A percentile compares a stretch with the other conserved stretches of the same genome.
phyloP scores from a whole-genome alignment of 2,797 vertebrate genomes.

The Gallirallus australis region DNA sequence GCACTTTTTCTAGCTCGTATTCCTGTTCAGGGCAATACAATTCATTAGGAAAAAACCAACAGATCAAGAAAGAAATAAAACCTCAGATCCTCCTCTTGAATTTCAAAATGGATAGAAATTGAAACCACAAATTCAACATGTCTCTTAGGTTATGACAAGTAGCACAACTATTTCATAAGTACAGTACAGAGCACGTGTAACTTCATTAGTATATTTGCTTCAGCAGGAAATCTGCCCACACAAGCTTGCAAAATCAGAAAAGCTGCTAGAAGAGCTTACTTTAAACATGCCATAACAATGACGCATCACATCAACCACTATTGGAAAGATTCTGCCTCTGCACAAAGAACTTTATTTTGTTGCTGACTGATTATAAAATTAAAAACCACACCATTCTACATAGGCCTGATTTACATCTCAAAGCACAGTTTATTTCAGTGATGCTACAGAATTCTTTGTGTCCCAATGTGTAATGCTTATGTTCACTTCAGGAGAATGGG shows the following conservation, averaged over 20 bases:
- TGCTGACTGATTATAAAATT: neutral
- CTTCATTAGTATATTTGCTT: neutral
- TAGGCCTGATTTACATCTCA: neutral
- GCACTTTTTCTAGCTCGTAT: neutral
- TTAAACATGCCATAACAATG: neutral
- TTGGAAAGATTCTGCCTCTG: neutral
- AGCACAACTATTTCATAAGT: neutral
- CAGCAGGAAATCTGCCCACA: neutral
- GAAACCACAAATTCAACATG: neutral
- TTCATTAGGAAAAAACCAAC: neutral
- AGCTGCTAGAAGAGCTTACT: neutral
- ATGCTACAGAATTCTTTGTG: neutral
- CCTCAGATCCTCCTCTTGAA: neutral
- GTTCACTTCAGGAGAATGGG: neutral
- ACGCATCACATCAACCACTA: neutral
- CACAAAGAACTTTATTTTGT: neutral
- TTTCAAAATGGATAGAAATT: neutral
- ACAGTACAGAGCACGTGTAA: neutral
- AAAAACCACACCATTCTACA: neutral
- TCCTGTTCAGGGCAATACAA: neutral
- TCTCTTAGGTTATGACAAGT: neutral
- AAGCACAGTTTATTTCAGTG: neutral
- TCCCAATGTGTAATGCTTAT: neutral
- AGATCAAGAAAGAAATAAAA: neutral
- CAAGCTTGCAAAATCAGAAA: neutral